Percentiles rank a stretch among this genome's conserved stretches.
These are phyloP conservation scores for Prionace glauca DNA, from an alignment of 2,797 vertebrate genomes.

Conservation along the genomic window DNA sequence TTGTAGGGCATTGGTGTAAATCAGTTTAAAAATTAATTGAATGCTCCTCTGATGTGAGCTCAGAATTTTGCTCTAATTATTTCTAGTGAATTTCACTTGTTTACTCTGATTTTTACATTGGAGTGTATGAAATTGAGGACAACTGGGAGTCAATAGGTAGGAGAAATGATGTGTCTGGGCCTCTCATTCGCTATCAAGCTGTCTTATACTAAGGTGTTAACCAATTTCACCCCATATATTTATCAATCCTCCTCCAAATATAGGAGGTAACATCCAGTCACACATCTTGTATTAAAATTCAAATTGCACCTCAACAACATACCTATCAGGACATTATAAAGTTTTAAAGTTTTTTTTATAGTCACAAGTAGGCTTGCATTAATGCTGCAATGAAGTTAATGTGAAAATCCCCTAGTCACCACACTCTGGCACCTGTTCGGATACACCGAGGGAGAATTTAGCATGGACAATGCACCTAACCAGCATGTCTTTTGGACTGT, in stretches of 20 bases:
- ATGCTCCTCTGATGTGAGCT: background rate
- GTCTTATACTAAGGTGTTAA: background rate
- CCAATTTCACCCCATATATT: background rate
- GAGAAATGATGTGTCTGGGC: background rate
- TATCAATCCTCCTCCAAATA: background rate
- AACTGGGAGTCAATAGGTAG: background rate
- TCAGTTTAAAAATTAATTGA: background rate
- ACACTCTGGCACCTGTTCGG: too few relatives aligned
- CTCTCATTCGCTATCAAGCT: background rate
- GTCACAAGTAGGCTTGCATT: too few relatives aligned
- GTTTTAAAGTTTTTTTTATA: too few relatives aligned
- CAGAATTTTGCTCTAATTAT: background rate
- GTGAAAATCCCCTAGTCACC: too few relatives aligned
- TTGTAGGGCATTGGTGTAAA: background rate
- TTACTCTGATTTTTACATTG: background rate
- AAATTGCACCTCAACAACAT: background rate
- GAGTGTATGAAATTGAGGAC: background rate
- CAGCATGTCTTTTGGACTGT: too few relatives aligned
- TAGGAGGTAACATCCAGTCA: background rate
- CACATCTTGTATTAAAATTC: background rate
- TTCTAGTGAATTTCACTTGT: background rate
- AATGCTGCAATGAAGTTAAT: too few relatives aligned
- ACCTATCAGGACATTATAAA: background rate
- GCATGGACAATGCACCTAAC: too few relatives aligned
- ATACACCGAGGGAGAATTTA: too few relatives aligned